These are phyloP conservation scores for Montipora capitata DNA, from an alignment of 92 coral and sea anemone species.

Conservation along the genomic window DNA sequence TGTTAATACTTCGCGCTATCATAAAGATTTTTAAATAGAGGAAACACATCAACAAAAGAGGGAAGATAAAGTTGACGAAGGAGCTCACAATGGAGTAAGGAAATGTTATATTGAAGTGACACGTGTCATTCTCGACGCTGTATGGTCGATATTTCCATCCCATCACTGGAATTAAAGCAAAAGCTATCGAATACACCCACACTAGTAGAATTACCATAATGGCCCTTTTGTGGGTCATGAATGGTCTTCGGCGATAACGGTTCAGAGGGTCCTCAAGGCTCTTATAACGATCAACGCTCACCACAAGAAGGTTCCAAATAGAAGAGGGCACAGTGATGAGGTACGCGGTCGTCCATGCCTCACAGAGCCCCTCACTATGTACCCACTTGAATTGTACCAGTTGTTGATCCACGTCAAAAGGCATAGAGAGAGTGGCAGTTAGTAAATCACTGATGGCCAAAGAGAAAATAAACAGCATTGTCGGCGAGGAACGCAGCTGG, in stretches of 20 bases:
- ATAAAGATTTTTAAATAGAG: conserved; percentile 82
- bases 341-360: conserved; percentile 91
- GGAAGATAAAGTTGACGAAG: conserved; percentile 88
- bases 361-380: conserved; percentile 80
- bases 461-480: conserved; percentile 88
- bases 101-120: conserved; percentile 82
- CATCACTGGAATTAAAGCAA: conserved; percentile 89
- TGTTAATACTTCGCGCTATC: conserved; percentile 72
- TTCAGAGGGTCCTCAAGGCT: conserved; percentile 89
- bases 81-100: conserved; percentile 91
- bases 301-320: conserved; percentile 89
- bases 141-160: conserved; percentile 85
- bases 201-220: conserved; percentile 70
- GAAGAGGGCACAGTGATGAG: conserved; percentile 95
- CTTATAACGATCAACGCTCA: conserved; percentile 96
- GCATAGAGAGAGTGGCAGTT: conserved; percentile 87
- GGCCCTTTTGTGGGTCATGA: conserved; percentile 89
- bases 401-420: conserved; percentile 90
- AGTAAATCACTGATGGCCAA: conserved; percentile 91
- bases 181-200: conserved; percentile 88
- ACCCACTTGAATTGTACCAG: conserved; percentile 78
- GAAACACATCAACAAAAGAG: conserved; percentile 83
- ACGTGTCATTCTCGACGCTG: conserved; percentile 40
- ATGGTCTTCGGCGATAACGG: conserved; percentile 84
- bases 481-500: conserved; percentile 84